Base-by-base conservation (phyloP, 2,888 invertebrate genomes). In the Lypha dubia region DNA sequence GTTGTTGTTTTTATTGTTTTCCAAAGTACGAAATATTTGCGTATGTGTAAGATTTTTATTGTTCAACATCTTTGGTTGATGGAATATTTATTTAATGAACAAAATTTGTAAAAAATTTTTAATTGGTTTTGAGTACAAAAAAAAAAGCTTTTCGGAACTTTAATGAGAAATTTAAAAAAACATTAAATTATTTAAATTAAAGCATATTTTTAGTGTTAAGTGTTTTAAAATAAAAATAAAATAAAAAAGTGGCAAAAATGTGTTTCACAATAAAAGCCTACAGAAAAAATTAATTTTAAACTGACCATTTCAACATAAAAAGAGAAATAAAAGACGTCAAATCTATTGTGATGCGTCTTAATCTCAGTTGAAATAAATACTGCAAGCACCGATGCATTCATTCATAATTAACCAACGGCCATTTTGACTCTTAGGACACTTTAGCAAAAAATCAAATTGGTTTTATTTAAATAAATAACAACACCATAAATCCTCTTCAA, bases 401-500 rank as follows among this genome's bases (percentile, higher is more conserved):
- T 17, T 15, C 41, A 28, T 17, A 32, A 46, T 17, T 67, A n/a
- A 53, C 15, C 53, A 17, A 9, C 35, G 15, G 11, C 70, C n/a
- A 20, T 28, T n/a, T n/a, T 73, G 13, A 53, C 53, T 62, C 46
- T 24, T 63, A 58, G 73, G 56, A 58, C 51, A 77, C 11, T 58
- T 35, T 53, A 41, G 60, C 28, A 28, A 28, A 15, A 67, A 73
- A 73, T 74, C 63, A 73, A 84, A 84, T 81, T 80, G 56, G 68
- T 49, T 81, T 74, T 73, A 1, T 56, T 49, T 35, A 38, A 79
- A 53, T n/a, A 73, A n/a, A 79, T 17, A 17, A 8, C 35, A 76
- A 28, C 35, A 71, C 35, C 17, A 44, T 41, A 81, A 84, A 81
- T 77, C 84, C 68, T 84, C 84, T 84, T 84, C 80, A 84, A 81